Evolutionary conservation across 2,113 vertebrate genomes (phyloP), one percentile per base, ranked within the genome.

Genomic region (Chrysemys picta): DNA sequence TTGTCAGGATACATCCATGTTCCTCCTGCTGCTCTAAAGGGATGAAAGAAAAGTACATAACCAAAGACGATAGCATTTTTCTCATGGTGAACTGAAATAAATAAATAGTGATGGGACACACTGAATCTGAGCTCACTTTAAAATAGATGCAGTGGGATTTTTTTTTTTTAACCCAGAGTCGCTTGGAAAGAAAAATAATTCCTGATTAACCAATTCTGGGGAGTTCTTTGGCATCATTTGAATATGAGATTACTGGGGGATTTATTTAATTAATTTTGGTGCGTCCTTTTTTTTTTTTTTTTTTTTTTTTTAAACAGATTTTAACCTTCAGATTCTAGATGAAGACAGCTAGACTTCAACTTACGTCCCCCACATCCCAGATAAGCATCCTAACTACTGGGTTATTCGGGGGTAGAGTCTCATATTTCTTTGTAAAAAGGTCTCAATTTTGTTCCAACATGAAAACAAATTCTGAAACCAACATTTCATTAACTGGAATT

Each of bases 21-120:
- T 54, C 0, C 0, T 90, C 0, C 0, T 90, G 69, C 24, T 54
- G 56, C 82, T 79, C 19, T 1, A n/a, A 80, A 25, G 82, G 8
- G 49, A 52, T 19, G 22, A 89, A 95, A 92, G 49, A 80, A 93
- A 83, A 31, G 6, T 81, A 47, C 81, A 21, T 82, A 88, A 92
- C 2, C 22, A 69, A 59, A 94, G 85, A n/a, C 1, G 65, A 57
- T 16, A 35, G 2, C 1, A 42, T 90, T 90, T 89, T 94, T 84
- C 72, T 86, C 86, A 4, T 31, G 85, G 35, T 3, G 4, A 88
- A 24, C 1, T 81, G 54, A 76, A 87, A 89, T 53, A 91, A 93
- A 94, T 53, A 90, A 95, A 85, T 13, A 53, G 57, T 80, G 87
- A 89, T 24, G 57, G 82, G 85, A 94, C 90, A 76, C 75, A 42